A percentile compares a stretch with the other conserved stretches of the same genome.
Conservation (phyloP, 1,140 invertebrate species). For the Pachypsylla venusta region DNA sequence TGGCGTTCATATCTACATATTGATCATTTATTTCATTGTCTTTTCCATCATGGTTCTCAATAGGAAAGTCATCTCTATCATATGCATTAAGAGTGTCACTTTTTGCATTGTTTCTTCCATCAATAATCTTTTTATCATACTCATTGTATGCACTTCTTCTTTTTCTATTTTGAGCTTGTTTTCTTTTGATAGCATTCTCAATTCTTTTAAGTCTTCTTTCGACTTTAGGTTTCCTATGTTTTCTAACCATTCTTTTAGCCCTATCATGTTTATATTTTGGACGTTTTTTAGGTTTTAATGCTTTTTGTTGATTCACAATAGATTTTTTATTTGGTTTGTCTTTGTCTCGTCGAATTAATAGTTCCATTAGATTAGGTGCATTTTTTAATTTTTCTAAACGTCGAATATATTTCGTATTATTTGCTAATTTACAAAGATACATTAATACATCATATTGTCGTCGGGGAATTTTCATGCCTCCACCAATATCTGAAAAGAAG, state of each 20-base stretch:
- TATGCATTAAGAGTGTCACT: no score
- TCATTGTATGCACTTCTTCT: no score
- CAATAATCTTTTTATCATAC: no score
- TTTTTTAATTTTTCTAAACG: background rate
- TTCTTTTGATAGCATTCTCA: background rate
- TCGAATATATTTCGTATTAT: background rate
- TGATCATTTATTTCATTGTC: background rate
- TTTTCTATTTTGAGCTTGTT: background rate
- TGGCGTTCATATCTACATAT: background rate
- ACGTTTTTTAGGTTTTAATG: background rate
- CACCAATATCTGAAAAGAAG: background rate
- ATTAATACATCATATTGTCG: background rate
- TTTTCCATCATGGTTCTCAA: background rate
- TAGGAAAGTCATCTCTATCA: no score
- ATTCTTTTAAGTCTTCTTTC: background rate
- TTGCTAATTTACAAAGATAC: background rate
- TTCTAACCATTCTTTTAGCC: background rate
- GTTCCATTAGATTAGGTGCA: background rate
- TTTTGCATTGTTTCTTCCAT: background rate
- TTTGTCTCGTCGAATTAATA: background rate
- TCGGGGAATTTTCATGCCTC: background rate
- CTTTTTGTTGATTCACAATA: background rate
- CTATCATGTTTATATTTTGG: no score
- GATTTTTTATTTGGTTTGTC: background rate
- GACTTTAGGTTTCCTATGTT: background rate